A percentile compares a stretch with the other conserved stretches of the same genome.
These are phyloP conservation scores for Ophion ellenae DNA, from an alignment of 2,888 invertebrate genomes.

Conservation along the genomic window DNA sequence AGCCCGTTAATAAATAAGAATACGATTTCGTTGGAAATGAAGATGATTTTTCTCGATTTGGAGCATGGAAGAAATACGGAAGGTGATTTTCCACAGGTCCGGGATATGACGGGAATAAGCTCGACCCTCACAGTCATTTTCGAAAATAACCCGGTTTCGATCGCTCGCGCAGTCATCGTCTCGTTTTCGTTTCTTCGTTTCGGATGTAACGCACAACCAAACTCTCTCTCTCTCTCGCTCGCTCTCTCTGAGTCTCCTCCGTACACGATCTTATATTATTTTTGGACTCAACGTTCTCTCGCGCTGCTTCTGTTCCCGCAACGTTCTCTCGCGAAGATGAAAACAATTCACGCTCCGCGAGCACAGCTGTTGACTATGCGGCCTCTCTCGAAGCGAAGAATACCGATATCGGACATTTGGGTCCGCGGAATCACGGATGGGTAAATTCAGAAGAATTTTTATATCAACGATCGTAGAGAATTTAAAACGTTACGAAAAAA, in stretches of 20 bases:
- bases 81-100: conserved; percentile 41
- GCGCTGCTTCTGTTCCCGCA: conserved; percentile 51
- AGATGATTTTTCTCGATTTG: neutral
- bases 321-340: conserved; percentile 44
- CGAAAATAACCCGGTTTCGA: conserved; percentile 71
- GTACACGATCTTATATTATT: conserved; percentile 58
- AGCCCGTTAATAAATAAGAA: neutral
- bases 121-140: conserved; percentile 62
- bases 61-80: conserved; percentile 23
- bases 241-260: neutral
- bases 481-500: neutral
- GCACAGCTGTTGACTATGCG: conserved; percentile 34
- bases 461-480: neutral
- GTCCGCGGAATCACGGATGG: neutral
- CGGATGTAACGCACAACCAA: conserved; percentile 50
- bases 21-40: neutral
- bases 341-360: conserved; percentile 52
- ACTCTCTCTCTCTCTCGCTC: conserved; percentile 12
- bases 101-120: conserved; percentile 38
- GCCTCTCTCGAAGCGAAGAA: neutral
- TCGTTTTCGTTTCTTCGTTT: conserved; percentile 55
- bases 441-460: too few species aligned
- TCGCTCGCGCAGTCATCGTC: conserved; percentile 49
- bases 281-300: conserved; percentile 54
- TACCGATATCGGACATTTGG: conserved; percentile 14